A percentile compares a stretch with the other conserved stretches of the same genome.
Evolutionary conservation across 2,113 vertebrate species (phyloP).

Genomic region (Corythornis vintsioides): DNA sequence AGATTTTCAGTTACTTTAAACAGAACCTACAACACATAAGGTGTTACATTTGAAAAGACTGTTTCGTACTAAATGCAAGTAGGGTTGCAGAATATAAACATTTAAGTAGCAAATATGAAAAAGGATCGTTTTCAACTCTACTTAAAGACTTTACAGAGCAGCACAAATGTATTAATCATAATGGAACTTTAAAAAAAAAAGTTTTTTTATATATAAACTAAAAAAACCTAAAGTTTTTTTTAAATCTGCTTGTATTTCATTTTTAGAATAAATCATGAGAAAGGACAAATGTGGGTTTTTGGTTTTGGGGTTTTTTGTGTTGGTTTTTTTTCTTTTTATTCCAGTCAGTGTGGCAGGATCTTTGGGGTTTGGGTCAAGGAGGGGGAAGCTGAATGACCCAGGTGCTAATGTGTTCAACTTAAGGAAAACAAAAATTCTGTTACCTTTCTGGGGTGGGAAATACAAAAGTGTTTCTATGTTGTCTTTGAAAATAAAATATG

Average conservation of each 20-base stretch:
- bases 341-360: not conserved
- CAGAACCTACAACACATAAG: not conserved
- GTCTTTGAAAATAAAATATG: not conserved
- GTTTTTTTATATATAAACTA: too few species aligned
- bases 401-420: not conserved
- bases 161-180: not conserved
- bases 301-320: too few species aligned
- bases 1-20: not conserved
- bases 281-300: accelerated
- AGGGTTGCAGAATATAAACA: not conserved
- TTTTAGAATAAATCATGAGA: not conserved
- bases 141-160: not conserved
- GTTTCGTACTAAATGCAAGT: not conserved
- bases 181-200: too few species aligned
- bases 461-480: not conserved
- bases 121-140: not conserved
- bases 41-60: not conserved
- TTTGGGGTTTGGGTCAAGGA: not conserved
- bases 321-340: not conserved
- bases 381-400: not conserved
- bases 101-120: not conserved
- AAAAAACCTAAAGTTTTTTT: too few species aligned
- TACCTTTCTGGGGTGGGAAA: accelerated
- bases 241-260: not conserved
- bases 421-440: not conserved